phyloP scores from a whole-genome alignment of 2,888 invertebrate genomes.

The Prostheceraeus crozeri region DNA sequence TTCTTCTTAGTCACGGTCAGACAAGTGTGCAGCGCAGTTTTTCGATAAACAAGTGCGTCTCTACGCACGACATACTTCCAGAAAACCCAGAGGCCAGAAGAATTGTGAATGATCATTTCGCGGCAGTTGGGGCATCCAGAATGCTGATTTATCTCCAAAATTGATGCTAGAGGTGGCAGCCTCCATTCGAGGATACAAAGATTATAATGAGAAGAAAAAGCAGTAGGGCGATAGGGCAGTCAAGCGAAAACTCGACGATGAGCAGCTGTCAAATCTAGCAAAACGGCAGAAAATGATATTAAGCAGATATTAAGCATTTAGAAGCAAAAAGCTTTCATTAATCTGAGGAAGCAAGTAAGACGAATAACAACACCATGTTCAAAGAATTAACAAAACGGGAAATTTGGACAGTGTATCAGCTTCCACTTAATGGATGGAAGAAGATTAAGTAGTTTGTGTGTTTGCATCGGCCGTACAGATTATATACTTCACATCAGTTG shows the following conservation, averaged over 20 bases:
- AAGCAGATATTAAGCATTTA: conserved; percentile 9
- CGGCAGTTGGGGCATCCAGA: no score
- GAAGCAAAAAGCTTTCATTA: not conserved
- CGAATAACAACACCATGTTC: conserved; percentile 9
- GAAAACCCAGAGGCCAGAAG: not conserved
- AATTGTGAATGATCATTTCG: no score
- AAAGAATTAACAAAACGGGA: no score
- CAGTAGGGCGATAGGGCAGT: not conserved
- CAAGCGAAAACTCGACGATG: not conserved
- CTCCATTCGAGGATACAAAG: not conserved
- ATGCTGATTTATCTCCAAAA: no score
- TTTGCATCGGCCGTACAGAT: no score
- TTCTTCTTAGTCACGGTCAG: conserved; percentile 20
- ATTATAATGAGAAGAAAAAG: not conserved
- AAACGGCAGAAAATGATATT: conserved; percentile 16
- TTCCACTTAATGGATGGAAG: no score
- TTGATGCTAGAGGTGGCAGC: no score
- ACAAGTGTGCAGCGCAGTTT: conserved; percentile 4
- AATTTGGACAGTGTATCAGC: no score
- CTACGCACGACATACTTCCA: conserved; percentile 15
- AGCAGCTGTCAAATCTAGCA: conserved; percentile 9
- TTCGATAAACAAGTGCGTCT: conserved; percentile 22
- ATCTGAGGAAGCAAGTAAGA: conserved; percentile 10
- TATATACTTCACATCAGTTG: no score
- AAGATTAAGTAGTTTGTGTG: no score